A percentile compares a stretch with the other conserved stretches of the same genome.
Evolutionary conservation across 1,140 invertebrate species (phyloP).

Genomic region (Artemia franciscana): DNA sequence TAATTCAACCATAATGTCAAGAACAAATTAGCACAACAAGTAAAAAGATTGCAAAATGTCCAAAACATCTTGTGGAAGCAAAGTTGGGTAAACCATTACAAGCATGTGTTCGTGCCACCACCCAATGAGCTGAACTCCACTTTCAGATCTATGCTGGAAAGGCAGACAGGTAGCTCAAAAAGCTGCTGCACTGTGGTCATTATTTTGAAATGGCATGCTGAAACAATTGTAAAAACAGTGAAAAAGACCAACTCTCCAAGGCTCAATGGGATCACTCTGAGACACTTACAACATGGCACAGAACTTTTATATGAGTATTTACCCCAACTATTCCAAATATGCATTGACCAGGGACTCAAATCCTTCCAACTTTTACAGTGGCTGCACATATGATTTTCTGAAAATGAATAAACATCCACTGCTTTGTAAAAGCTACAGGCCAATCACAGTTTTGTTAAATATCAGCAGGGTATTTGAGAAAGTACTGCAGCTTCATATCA

Average conservation of each 20-base stretch:
- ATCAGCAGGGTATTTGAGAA: background rate
- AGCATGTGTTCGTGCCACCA: background rate
- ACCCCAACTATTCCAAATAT: background rate
- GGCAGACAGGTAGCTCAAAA: background rate
- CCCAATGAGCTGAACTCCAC: background rate
- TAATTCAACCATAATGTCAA: background rate
- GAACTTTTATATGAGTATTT: background rate
- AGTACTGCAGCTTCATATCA: background rate
- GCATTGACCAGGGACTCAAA: background rate
- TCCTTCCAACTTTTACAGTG: background rate
- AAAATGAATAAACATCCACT: background rate
- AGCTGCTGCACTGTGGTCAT: background rate
- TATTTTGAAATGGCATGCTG: background rate
- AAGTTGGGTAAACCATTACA: background rate
- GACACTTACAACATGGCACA: background rate
- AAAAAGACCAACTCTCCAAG: background rate
- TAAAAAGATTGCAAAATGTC: background rate
- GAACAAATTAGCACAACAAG: background rate
- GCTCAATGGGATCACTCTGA: background rate
- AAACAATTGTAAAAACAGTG: background rate
- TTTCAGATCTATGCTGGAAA: background rate
- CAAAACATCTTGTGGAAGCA: background rate
- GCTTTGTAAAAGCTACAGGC: background rate
- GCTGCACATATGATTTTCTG: background rate
- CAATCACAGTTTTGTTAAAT: background rate